Evolutionary conservation across 2,113 vertebrate genomes (phyloP), one percentile per base, ranked within the genome.

Genomic region (Eulacestoma nigropectus): DNA sequence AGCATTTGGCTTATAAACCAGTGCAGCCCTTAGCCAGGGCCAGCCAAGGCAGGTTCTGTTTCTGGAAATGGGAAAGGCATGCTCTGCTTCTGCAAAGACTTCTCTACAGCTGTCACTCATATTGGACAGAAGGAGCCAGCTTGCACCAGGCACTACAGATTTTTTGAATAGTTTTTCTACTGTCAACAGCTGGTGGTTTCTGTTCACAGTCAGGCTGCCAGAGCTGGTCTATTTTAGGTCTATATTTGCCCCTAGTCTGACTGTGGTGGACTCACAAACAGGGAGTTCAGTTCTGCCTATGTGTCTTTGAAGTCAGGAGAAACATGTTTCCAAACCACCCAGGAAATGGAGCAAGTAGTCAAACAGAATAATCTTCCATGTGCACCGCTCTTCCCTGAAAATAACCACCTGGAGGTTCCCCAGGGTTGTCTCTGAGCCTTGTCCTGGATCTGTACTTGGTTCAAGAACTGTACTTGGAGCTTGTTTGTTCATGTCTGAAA

Each of bases 71-170:
- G 75, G 10, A 87, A 94, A 94, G 30, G 62, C 53, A 47, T 3
- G 22, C 77, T 95, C 67, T 72, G 93, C 64, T 89, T 89, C 94
- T 96, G 79, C 44, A 41, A 68, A 78, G 65, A 92, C 84, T 80
- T 93, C 49, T 80, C 90, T 91, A 88, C 96, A 98, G 96, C 94
- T 97, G 93, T 89, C 94, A 77, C 44, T 96, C 93, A 50, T 35
- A 39, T n/a, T 30, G 49, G 59, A 87, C 8, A 15, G 32, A 69
- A 75, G 32, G 49, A 94, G 44, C 13, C 89, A 95, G 60, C 57
- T 67, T 93, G 56, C 59, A 95, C 69, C 44, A 65, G 62, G 60
- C 88, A 89, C 60, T 25, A 77, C 29, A 81, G 80, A 91, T 93
- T 70, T 96, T 92, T 78, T 63, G 32, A 76, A 95, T 97, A 72